Base-by-base conservation (phyloP, 1,140 invertebrate species). In the Hypsibius dujardini region DNA sequence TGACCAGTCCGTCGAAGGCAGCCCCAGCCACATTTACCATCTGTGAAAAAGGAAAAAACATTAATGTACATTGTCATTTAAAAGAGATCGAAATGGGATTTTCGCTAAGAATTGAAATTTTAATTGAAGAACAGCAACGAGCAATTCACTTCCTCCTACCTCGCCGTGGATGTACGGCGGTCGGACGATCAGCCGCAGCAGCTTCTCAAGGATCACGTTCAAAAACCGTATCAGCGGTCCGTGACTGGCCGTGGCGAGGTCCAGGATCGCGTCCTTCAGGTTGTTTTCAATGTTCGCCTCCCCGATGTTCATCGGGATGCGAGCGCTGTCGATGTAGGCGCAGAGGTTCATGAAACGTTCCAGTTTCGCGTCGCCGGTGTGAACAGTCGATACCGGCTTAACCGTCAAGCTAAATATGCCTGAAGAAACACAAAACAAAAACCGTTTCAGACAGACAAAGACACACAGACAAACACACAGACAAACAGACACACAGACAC, bases 211-310 rank as follows among this genome's bases (percentile, higher is more conserved):
- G 40, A 96, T 82, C 47, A 94, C 83, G 1, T 89, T 89, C 50
- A 97, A 79, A 78, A 90, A 95, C 70, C 88, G 86, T 3, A 94
- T 86, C 50, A 97, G 79, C 2, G 87, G 84, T 77, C 94, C 87
- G 50, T 88, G 85, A 71, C 85, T 86, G 1, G 89, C 86, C 59
- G 87, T 85, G 1, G 83, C 82, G 59, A 94, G 80, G 71, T 86
- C 85, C 46, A 82, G 76, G 14, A 89, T 82, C 40, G 84, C 83
- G 40, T 81, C 81, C 73, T 85, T 82, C 50, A 92, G 78, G 78
- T 91, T 89, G 0, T 84, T 83, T 78, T 92, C 90, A 83, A 89
- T 87, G 70, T 87, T 88, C 2, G 84, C 81, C 75, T 90, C 86
- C 15, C 86, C 87, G 47, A 89, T 87, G 70, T 87, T 81, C 0